Percentiles rank a stretch among this genome's conserved stretches.
Evolutionary conservation across 1,140 invertebrate species (phyloP).

Genomic region (Drosophila pectinifera): DNA sequence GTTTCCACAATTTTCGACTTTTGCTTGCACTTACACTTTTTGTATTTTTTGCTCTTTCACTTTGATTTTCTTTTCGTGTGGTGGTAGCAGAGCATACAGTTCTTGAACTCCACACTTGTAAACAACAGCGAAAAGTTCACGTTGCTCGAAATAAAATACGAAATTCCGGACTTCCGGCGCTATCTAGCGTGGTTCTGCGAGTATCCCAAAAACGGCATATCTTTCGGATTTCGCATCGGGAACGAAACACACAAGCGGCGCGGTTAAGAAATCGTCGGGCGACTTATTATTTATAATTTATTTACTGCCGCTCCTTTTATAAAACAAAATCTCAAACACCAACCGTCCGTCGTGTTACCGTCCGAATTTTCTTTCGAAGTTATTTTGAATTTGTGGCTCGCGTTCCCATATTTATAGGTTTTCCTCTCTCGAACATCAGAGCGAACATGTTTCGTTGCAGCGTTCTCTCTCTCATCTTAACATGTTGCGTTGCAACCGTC

Average conservation of each 20-base stretch:
- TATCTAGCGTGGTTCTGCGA: not conserved
- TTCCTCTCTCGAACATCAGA: conserved; percentile 8
- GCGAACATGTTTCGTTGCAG: not conserved
- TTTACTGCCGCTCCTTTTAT: conserved; percentile 9
- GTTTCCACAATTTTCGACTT: conserved; percentile 35
- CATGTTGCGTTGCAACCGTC: not conserved
- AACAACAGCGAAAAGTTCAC: conserved; percentile 40
- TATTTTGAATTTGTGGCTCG: not conserved
- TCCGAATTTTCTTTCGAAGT: conserved; percentile 1
- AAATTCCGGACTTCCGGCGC: conserved; percentile 43
- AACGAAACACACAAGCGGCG: conserved; percentile 33
- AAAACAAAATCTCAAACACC: conserved; percentile 6
- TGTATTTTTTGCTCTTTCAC: conserved; percentile 29
- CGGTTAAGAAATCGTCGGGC: conserved; percentile 29
- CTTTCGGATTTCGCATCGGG: conserved; percentile 35
- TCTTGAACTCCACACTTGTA: conserved; percentile 35
- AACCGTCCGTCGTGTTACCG: conserved; percentile 10
- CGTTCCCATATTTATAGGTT: conserved; percentile 9
- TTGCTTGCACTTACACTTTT: conserved; percentile 37
- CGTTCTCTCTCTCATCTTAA: not conserved
- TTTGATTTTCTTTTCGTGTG: conserved; percentile 1
- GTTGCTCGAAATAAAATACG: conserved; percentile 41
- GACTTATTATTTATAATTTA: conserved; percentile 11
- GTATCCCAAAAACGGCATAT: conserved; percentile 7
- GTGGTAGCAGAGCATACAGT: conserved; percentile 2